phyloP scores from a whole-genome alignment of 2,797 vertebrate genomes.

The Leptoclinus maculatus region DNA sequence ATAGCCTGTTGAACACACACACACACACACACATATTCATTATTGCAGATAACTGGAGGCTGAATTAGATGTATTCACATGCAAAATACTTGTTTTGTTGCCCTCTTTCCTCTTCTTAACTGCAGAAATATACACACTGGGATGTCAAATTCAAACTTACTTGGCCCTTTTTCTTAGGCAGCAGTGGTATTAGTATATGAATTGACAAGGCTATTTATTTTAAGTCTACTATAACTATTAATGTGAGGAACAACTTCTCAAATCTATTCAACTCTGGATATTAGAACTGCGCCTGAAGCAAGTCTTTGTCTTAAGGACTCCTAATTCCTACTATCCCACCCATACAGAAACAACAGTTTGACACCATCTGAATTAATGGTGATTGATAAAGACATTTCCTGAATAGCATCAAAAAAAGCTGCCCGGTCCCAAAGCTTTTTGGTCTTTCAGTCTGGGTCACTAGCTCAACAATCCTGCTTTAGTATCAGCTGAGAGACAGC shows the following conservation, averaged over 20 bases:
- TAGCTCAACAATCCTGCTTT: constrained; percentile 55
- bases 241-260: constrained; percentile 12
- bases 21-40: not conserved
- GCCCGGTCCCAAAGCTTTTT: constrained; percentile 30
- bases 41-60: not conserved
- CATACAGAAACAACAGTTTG: constrained; percentile 38
- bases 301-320: constrained; percentile 28
- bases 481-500: constrained; percentile 66
- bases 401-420: constrained; percentile 36
- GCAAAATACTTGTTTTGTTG: not conserved
- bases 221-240: not conserved
- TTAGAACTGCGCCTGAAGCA: constrained; percentile 19
- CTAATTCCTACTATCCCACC: constrained; percentile 4
- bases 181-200: not conserved
- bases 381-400: constrained; percentile 41
- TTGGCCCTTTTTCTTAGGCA: constrained; percentile 9
- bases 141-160: not conserved
- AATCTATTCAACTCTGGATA: constrained; percentile 23
- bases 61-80: not conserved
- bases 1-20: not conserved
- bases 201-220: constrained; percentile 8
- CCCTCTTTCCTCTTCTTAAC: not conserved
- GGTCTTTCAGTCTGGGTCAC: constrained; percentile 57
- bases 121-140: not conserved
- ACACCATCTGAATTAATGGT: constrained; percentile 28